phyloP scores from a whole-genome alignment of 2,113 vertebrate species.

The Monarcha castaneiventris region DNA sequence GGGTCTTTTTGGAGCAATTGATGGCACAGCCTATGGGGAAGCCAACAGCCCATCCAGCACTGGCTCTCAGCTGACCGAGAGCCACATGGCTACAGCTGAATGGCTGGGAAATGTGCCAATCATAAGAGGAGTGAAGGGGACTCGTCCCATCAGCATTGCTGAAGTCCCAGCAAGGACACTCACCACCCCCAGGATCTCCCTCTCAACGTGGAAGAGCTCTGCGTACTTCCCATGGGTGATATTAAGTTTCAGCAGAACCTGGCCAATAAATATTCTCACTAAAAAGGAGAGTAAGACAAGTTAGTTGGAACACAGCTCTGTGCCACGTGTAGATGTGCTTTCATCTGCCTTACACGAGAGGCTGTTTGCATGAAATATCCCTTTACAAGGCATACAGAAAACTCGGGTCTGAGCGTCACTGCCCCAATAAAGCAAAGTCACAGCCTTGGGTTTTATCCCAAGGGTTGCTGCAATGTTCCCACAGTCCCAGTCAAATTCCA shows the following conservation, averaged over 20 bases:
- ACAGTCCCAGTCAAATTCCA: conserved; percentile 7
- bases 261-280: conserved; percentile 90
- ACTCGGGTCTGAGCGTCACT: neutral
- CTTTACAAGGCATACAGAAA: neutral
- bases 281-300: conserved; percentile 32
- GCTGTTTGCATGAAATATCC: neutral
- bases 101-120: neutral
- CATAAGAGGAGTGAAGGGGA: neutral
- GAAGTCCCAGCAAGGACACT: conserved; percentile 15
- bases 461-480: neutral
- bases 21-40: neutral
- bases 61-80: neutral
- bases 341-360: neutral
- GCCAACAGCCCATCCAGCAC: neutral
- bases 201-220: conserved; percentile 75
- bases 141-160: neutral
- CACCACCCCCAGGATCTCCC: conserved; percentile 84
- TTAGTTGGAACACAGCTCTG: neutral
- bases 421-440: neutral
- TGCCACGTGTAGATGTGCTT: neutral
- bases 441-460: neutral
- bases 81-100: neutral
- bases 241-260: conserved; percentile 77
- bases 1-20: neutral
- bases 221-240: conserved; percentile 66